Evolutionary conservation across 2,113 vertebrate genomes (phyloP).

Genomic region (Phaetusa simplex): DNA sequence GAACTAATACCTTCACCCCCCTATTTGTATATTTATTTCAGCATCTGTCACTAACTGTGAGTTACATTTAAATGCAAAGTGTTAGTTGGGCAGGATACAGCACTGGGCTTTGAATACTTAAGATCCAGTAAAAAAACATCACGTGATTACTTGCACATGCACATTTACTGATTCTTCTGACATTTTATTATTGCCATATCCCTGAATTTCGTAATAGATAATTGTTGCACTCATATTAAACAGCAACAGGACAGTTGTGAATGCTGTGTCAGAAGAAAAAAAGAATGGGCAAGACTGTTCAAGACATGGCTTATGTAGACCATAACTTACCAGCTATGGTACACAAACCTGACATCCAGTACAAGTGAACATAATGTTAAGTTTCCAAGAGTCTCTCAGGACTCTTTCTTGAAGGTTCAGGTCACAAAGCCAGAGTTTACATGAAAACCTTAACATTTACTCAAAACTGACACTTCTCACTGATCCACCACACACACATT

Average conservation of each 20-base stretch:
- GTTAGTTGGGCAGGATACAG: background rate
- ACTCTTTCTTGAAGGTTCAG: background rate
- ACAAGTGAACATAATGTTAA: background rate
- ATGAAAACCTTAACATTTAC: background rate
- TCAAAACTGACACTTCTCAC: background rate
- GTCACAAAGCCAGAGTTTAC: background rate
- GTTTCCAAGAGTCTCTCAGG: background rate
- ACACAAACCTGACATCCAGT: background rate
- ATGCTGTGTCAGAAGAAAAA: background rate
- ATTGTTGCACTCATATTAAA: background rate
- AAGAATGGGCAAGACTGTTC: background rate
- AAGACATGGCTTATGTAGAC: background rate
- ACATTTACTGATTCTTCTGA: background rate
- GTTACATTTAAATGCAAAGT: constrained; percentile 34
- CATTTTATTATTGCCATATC: background rate
- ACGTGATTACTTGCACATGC: background rate
- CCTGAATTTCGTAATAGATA: background rate
- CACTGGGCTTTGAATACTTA: background rate
- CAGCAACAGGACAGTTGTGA: background rate
- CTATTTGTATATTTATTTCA: constrained; percentile 40
- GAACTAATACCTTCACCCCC: constrained; percentile 1
- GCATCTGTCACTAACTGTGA: constrained; percentile 32
- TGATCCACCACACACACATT: accelerated
- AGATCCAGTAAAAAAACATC: background rate
- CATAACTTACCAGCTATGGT: background rate